Percentiles rank a stretch among this genome's conserved stretches.
phyloP scores from a whole-genome alignment of 2,888 invertebrate species.

The Syrphus vitripennis region DNA sequence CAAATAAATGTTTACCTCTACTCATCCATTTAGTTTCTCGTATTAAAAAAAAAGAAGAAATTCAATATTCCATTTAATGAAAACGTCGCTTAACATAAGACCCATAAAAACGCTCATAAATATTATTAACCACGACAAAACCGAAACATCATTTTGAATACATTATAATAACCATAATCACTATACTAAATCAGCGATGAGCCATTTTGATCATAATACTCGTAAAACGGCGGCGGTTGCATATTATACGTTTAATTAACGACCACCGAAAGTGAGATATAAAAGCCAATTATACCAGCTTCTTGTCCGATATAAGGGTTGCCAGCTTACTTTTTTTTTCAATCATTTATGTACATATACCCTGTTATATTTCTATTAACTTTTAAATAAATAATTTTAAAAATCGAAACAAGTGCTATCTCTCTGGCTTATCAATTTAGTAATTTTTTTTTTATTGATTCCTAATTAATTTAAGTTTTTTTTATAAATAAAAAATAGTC shows the following conservation, averaged over 20 bases:
- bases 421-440: too few species aligned
- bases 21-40: neutral
- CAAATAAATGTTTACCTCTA: neutral
- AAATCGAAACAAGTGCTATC: too few species aligned
- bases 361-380: too few species aligned
- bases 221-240: constrained; percentile 35
- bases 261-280: constrained; percentile 44
- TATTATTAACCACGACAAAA: neutral
- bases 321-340: neutral
- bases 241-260: constrained; percentile 46
- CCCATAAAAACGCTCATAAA: constrained; percentile 28
- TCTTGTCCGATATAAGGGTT: neutral
- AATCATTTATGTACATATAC: too few species aligned
- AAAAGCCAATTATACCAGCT: constrained; percentile 12
- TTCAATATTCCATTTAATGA: neutral
- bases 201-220: constrained; percentile 43
- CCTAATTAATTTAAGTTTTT: too few species aligned
- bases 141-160: constrained; percentile 28
- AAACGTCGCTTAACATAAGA: neutral
- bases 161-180: constrained; percentile 37
- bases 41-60: neutral
- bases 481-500: too few species aligned
- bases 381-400: too few species aligned
- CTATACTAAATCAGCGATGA: constrained; percentile 33
- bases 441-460: too few species aligned